Base-by-base conservation (phyloP, 2,797 vertebrate species). In the Gobionotothen gibberifrons region DNA sequence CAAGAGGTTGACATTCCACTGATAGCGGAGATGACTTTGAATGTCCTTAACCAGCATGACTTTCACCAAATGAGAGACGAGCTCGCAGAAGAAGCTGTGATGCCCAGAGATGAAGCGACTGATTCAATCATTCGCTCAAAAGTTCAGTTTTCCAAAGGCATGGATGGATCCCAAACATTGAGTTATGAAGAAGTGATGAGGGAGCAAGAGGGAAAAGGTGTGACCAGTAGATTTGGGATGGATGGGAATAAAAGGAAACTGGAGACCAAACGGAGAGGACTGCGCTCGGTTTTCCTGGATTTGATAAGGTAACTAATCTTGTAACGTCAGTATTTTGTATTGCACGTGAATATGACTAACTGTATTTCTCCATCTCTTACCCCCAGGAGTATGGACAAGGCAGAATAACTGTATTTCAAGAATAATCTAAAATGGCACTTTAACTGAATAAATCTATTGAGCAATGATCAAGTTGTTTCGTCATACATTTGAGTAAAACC, bases 161-260 rank as follows among this genome's bases (percentile, higher is more conserved):
- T 5, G 1, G 90, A 92, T 58, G 90, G 92, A 0, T 87, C 71
- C 0, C 85, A 85, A 42, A 84, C 52, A 0, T 49, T 93, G 40
- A 87, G 74, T 64, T 94, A 92, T 70, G 92, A 93, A 76, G 92
- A 91, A 22, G 64, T 78, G 40, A 19, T 60, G 32, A 58, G 47
- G 4, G 13, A 49, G 5, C 32, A 43, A 2, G 39, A 61, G 4
- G n/a, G 12, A 9, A 36, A 22, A 1, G 14, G 15, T 4, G 10
- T 3, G 14, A 17, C 1, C 6, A 22, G 32, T 72, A 59, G 53
- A 47, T 19, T 9, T 56, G 62, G 59, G 15, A 2, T 14, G 14
- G 17, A 55, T 56, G 65, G 59, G 15, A 2, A 12, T 16, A n/a
- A 55, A 26, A 4, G 47, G 17, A 15, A 65, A 13, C 26, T 0